These are phyloP conservation scores for Mesaphorura yosii DNA, from an alignment of 1,140 invertebrate species.

Conservation along the genomic window DNA sequence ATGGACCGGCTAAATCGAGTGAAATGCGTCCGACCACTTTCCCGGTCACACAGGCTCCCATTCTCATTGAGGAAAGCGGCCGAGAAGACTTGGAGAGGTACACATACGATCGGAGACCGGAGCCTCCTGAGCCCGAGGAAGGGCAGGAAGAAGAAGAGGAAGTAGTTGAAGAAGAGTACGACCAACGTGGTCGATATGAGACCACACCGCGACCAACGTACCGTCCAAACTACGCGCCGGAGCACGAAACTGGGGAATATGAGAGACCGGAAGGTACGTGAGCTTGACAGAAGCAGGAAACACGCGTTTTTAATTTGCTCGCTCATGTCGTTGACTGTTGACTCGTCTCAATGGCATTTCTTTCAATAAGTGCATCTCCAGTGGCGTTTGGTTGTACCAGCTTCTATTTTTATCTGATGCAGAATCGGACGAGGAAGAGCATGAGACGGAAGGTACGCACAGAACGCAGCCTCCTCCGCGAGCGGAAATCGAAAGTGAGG, in stretches of 20 bases:
- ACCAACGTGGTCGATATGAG: too few relatives aligned
- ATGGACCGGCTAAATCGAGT: background rate
- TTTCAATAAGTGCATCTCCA: too few relatives aligned
- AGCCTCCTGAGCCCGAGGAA: background rate
- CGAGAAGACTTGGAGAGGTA: conserved; percentile 10
- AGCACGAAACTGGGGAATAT: background rate
- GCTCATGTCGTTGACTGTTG: too few relatives aligned
- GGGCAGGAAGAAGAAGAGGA: conserved; percentile 13
- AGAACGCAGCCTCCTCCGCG: too few relatives aligned
- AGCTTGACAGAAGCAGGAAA: too few relatives aligned
- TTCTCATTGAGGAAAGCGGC: conserved; percentile 22
- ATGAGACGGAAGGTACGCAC: background rate
- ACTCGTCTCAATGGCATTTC: too few relatives aligned
- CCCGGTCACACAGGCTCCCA: background rate
- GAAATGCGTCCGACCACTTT: background rate
- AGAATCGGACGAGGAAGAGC: background rate
- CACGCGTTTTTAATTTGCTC: too few relatives aligned
- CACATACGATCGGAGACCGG: background rate
- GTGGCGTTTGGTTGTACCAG: too few relatives aligned
- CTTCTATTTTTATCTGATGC: too few relatives aligned
- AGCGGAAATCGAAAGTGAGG: too few relatives aligned
- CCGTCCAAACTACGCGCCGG: background rate
- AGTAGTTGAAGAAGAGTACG: background rate
- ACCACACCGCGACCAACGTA: background rate
- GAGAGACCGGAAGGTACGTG: background rate